Evolutionary conservation across 2,888 invertebrate species (phyloP).

Genomic region (Baronia brevicornis): DNA sequence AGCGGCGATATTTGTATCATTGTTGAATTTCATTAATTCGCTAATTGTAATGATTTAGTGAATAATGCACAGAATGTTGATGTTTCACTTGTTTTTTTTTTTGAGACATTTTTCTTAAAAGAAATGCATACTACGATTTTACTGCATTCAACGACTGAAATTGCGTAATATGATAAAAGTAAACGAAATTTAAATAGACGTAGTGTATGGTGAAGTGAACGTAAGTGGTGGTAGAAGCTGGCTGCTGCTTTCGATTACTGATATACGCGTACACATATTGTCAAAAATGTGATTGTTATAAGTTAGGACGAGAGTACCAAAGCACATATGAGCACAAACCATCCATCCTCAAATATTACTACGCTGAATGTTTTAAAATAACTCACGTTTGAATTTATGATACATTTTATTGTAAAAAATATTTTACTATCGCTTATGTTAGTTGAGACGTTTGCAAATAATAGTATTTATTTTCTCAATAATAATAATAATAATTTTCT

Average conservation of each 20-base stretch:
- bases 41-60: constrained; percentile 57
- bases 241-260: constrained; percentile 16
- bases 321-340: constrained; percentile 74
- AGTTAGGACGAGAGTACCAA: constrained; percentile 60
- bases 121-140: constrained; percentile 63
- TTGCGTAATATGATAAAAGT: no score
- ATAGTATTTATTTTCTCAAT: constrained; percentile 69
- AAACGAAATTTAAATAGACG: constrained; percentile 40
- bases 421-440: constrained; percentile 73
- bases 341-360: constrained; percentile 69
- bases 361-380: constrained; percentile 69
- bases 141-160: constrained; percentile 62
- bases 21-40: constrained; percentile 61
- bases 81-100: constrained; percentile 73
- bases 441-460: constrained; percentile 69
- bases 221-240: constrained; percentile 8
- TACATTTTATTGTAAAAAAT: constrained; percentile 73
- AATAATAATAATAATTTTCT: constrained; percentile 51
- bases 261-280: constrained; percentile 28
- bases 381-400: constrained; percentile 74
- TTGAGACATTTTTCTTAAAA: constrained; percentile 68
- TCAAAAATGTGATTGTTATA: constrained; percentile 66
- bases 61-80: constrained; percentile 72
- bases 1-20: constrained; percentile 52
- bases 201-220: constrained; percentile 27